phyloP scores from a whole-genome alignment of 2,888 invertebrate genomes.

The Ditula angustiorana region DNA sequence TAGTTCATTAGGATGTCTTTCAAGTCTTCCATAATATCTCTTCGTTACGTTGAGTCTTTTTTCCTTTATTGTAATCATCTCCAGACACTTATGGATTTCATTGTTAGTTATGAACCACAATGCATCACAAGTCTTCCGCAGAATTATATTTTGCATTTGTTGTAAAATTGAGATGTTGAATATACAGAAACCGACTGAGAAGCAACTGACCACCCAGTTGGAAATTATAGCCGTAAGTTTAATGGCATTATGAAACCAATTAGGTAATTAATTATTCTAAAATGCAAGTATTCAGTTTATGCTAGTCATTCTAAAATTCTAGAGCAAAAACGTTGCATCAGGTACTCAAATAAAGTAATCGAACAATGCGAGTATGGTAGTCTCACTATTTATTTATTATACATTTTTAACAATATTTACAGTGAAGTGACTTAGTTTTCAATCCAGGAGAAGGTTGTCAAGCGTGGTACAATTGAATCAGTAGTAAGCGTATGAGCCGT shows the following conservation, averaged over 20 bases:
- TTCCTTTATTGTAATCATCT: no score
- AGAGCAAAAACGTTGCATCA: not conserved
- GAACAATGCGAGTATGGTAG: slow-evolving; percentile 45
- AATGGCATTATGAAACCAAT: not conserved
- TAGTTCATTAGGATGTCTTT: no score
- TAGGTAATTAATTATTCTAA: not conserved
- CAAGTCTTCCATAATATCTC: no score
- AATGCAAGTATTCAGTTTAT: not conserved
- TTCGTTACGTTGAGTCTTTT: no score
- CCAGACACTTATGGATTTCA: no score
- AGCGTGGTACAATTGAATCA: not conserved
- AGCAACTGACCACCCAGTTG: not conserved
- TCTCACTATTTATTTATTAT: slow-evolving; percentile 55
- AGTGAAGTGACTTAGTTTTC: slow-evolving; percentile 22
- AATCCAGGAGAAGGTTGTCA: not conserved
- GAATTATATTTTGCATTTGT: no score
- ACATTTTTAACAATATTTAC: slow-evolving; percentile 51
- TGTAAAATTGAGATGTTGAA: no score
- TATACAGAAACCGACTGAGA: not conserved
- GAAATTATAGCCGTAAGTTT: not conserved
- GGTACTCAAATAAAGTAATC: not conserved
- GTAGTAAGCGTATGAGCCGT: slow-evolving; percentile 26
- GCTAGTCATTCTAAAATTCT: not conserved
- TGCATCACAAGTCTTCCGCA: no score
- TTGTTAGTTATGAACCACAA: no score